Percentiles rank a stretch among this genome's conserved stretches.
Evolutionary conservation across 2,888 invertebrate genomes (phyloP).

Genomic region (Zygaena filipendulae): DNA sequence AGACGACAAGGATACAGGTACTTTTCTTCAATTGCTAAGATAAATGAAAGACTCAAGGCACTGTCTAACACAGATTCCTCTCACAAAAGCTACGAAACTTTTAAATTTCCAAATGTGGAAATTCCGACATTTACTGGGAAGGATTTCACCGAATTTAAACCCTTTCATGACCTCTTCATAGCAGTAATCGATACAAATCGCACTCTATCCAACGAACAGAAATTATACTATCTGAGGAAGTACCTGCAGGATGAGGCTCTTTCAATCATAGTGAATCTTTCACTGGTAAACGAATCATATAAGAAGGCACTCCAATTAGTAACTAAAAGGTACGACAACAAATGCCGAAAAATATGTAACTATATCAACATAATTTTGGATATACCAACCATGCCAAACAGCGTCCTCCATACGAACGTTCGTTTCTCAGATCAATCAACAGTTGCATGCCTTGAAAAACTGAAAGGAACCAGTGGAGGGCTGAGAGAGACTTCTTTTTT

Average conservation of each 20-base stretch:
- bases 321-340: background rate
- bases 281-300: background rate
- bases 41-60: too few species aligned
- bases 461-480: too few species aligned
- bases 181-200: conserved; percentile 16
- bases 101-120: conserved; percentile 13
- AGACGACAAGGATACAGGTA: background rate
- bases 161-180: conserved; percentile 13
- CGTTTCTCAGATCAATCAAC: too few species aligned
- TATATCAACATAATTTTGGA: too few species aligned
- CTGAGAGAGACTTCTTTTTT: too few species aligned
- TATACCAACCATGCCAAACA: too few species aligned
- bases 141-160: conserved; percentile 12
- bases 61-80: too few species aligned
- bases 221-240: background rate
- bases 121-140: conserved; percentile 10
- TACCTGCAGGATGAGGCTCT: too few species aligned
- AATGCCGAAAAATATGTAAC: background rate
- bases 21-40: background rate
- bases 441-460: too few species aligned
- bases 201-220: conserved; percentile 8
- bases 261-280: too few species aligned
- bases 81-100: too few species aligned
- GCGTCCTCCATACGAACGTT: background rate
- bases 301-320: background rate